Evolutionary conservation across 2,113 vertebrate species (phyloP).

Genomic region (Scomber scombrus): DNA sequence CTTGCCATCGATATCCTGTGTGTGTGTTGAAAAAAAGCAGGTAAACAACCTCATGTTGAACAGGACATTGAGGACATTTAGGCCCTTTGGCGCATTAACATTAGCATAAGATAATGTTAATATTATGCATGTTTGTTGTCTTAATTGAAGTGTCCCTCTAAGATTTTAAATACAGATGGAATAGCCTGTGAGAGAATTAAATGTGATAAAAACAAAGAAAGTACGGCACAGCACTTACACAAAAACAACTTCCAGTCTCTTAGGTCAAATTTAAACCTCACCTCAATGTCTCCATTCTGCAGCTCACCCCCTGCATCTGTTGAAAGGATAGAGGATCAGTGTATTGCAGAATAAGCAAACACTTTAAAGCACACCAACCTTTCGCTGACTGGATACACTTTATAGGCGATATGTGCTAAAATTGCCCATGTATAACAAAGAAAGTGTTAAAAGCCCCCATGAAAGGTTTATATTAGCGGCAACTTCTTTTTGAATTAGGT

Average conservation of each 20-base stretch:
- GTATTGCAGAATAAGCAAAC: slow-evolving; percentile 48
- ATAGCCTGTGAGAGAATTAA: background rate
- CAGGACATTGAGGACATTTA: slow-evolving; percentile 12
- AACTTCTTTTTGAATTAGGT: background rate
- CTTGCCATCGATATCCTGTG: slow-evolving; percentile 89
- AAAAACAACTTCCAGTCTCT: background rate
- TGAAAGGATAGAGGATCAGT: slow-evolving; percentile 41
- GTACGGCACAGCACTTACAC: background rate
- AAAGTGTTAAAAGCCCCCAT: background rate
- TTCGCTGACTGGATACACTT: slow-evolving; percentile 40
- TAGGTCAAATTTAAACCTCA: slow-evolving; percentile 64
- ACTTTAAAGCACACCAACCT: slow-evolving; percentile 25
- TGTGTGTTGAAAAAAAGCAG: slow-evolving; percentile 37
- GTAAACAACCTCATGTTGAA: slow-evolving; percentile 14
- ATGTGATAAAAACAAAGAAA: background rate
- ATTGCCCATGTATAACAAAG: slow-evolving; percentile 16
- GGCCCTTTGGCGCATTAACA: background rate
- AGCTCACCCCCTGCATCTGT: slow-evolving; percentile 92
- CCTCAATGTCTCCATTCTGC: slow-evolving; percentile 93
- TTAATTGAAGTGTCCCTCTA: slow-evolving; percentile 15
- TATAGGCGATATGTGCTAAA: slow-evolving; percentile 21
- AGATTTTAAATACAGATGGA: slow-evolving; percentile 7
- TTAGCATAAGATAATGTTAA: slow-evolving; percentile 35
- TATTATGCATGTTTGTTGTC: slow-evolving; percentile 43
- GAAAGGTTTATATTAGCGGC: background rate